These are phyloP conservation scores for Blera fallax DNA, from an alignment of 2,888 invertebrate genomes.

Conservation along the genomic window DNA sequence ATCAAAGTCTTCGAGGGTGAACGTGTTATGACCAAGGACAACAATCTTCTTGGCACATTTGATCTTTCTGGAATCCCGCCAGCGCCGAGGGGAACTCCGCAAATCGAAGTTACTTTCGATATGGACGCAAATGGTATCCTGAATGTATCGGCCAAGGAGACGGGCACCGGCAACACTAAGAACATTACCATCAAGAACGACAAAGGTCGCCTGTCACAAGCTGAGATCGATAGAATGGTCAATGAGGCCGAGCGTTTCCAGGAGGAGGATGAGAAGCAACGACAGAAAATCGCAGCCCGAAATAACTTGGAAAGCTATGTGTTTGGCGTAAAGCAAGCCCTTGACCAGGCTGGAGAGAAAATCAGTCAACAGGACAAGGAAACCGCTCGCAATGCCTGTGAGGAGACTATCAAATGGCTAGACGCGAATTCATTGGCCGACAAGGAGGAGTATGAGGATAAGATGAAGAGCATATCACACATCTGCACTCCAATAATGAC, in stretches of 20 bases:
- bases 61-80: slow-evolving; percentile 96
- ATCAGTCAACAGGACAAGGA: slow-evolving; percentile 87
- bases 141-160: slow-evolving; percentile 89
- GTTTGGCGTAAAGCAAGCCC: slow-evolving; percentile 86
- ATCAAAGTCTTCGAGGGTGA: slow-evolving; percentile 89
- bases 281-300: slow-evolving; percentile 85
- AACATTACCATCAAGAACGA: slow-evolving; percentile 91
- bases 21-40: slow-evolving; percentile 94
- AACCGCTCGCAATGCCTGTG: slow-evolving; percentile 85
- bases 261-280: slow-evolving; percentile 87
- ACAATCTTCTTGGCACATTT: slow-evolving; percentile 95
- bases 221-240: slow-evolving; percentile 89
- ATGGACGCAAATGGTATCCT: slow-evolving; percentile 96
- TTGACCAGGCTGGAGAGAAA: slow-evolving; percentile 85
- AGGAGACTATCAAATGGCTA: slow-evolving; percentile 86
- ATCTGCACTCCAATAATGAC: slow-evolving; percentile 78
- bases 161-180: slow-evolving; percentile 85
- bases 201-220: slow-evolving; percentile 88
- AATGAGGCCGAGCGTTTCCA: slow-evolving; percentile 87
- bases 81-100: slow-evolving; percentile 91
- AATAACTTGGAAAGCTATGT: slow-evolving; percentile 87
- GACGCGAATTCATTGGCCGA: slow-evolving; percentile 89
- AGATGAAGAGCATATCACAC: slow-evolving; percentile 75
- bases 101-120: slow-evolving; percentile 89
- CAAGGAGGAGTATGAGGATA: slow-evolving; percentile 86